Conservation (phyloP, 2,113 vertebrate species). For the Salvelinus namaycush region DNA sequence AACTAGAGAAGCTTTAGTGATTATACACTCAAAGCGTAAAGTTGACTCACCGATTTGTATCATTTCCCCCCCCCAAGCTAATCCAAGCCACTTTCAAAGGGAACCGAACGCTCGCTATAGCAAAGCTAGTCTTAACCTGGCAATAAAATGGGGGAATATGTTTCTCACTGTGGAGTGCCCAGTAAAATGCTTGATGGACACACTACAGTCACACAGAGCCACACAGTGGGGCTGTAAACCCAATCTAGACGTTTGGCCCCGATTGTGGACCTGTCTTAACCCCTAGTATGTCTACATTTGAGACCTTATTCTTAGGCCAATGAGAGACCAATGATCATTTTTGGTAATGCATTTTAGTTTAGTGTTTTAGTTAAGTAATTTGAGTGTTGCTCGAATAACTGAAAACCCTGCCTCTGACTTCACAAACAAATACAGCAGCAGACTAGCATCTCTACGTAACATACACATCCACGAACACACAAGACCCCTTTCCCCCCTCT, state of each 20-base stretch:
- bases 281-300: too few species aligned
- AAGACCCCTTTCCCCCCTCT: constrained; percentile 19
- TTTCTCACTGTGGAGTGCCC: constrained; percentile 51
- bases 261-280: too few species aligned
- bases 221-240: constrained; percentile 25
- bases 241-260: constrained; percentile 27
- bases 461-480: not conserved
- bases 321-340: too few species aligned
- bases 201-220: constrained; percentile 28
- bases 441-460: not conserved
- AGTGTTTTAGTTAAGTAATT: too few species aligned
- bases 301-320: too few species aligned
- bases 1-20: constrained; percentile 44
- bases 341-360: too few species aligned
- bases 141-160: constrained; percentile 58
- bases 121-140: constrained; percentile 48
- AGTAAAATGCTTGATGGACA: constrained; percentile 58
- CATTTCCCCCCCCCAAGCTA: constrained; percentile 45
- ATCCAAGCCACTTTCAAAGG: constrained; percentile 62
- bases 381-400: too few species aligned
- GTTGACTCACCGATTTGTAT: constrained; percentile 38
- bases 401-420: not conserved
- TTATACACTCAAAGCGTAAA: constrained; percentile 46
- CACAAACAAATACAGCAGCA: not conserved
- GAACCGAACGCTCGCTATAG: constrained; percentile 64